Evolutionary conservation across 2,888 invertebrate genomes (phyloP).

Genomic region (Tiphia femorata): DNA sequence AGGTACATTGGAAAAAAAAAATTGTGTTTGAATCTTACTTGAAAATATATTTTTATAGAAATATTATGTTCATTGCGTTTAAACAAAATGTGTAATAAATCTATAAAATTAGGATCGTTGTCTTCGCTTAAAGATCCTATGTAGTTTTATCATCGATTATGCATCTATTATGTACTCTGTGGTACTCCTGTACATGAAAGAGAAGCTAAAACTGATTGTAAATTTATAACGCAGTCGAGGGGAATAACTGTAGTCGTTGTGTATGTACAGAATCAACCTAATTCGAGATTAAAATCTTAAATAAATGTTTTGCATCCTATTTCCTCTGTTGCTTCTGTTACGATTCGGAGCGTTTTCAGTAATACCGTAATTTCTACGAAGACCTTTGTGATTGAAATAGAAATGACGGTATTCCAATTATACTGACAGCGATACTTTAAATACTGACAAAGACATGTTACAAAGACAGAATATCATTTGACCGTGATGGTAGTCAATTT

Average conservation of each 20-base stretch:
- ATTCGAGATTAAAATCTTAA: slow-evolving; percentile 53
- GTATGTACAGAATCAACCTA: slow-evolving; percentile 51
- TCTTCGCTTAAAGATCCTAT: slow-evolving; percentile 20
- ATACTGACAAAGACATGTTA: too few species aligned
- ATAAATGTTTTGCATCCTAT: slow-evolving; percentile 65
- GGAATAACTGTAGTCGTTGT: slow-evolving; percentile 43
- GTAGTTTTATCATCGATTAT: slow-evolving; percentile 18
- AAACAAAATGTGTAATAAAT: slow-evolving; percentile 31
- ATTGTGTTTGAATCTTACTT: slow-evolving; percentile 42
- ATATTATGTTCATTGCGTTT: slow-evolving; percentile 46
- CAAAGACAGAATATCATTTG: too few species aligned
- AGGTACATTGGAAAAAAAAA: slow-evolving; percentile 13
- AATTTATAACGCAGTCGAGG: slow-evolving; percentile 46
- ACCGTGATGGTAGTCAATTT: too few species aligned
- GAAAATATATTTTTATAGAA: slow-evolving; percentile 56
- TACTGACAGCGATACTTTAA: too few species aligned
- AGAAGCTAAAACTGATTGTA: slow-evolving; percentile 39
- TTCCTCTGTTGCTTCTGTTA: too few species aligned
- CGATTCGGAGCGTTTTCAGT: too few species aligned
- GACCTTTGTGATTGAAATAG: too few species aligned
- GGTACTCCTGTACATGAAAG: slow-evolving; percentile 15
- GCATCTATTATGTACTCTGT: slow-evolving; percentile 25
- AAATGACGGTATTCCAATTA: too few species aligned
- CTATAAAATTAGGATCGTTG: slow-evolving; percentile 25
- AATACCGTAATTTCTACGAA: too few species aligned